Conservation (phyloP, 2,888 invertebrate genomes). For the Cerceris ruficornis region DNA sequence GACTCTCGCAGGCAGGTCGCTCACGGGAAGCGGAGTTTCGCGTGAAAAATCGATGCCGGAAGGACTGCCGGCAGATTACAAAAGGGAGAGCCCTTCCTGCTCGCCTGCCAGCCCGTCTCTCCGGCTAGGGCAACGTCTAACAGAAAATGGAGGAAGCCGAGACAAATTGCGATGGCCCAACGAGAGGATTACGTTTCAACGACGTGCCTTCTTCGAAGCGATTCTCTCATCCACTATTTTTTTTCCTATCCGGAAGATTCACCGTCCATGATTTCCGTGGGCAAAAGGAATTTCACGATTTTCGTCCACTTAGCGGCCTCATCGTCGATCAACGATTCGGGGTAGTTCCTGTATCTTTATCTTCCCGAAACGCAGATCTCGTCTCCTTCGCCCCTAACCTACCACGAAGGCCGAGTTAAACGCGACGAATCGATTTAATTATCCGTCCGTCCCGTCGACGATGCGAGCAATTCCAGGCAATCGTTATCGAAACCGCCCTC, state of each 20-base stretch:
- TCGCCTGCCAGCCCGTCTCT: background rate
- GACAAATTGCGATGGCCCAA: conserved; percentile 46
- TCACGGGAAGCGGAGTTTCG: conserved; percentile 59
- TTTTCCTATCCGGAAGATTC: background rate
- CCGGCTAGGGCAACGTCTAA: conserved; percentile 30
- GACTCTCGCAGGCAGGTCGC: conserved; percentile 34
- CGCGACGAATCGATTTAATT: no score
- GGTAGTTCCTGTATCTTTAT: no score
- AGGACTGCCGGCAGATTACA: conserved; percentile 54
- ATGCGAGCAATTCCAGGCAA: no score
- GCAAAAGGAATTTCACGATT: background rate
- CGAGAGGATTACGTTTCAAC: conserved; percentile 32
- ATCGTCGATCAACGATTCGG: no score
- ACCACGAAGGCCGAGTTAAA: no score
- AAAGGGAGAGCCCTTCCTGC: conserved; percentile 34
- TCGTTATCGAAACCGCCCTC: no score
- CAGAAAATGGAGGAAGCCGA: conserved; percentile 42
- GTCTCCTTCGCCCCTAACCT: no score
- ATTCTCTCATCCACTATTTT: background rate
- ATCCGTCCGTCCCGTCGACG: no score
- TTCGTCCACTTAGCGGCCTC: no score
- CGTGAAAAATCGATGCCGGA: conserved; percentile 67
- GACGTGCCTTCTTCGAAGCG: background rate
- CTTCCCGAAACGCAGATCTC: no score
- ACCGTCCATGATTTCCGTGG: background rate